phyloP scores from a whole-genome alignment of 2,888 invertebrate genomes.

The Mongoloraphidia duomilia region DNA sequence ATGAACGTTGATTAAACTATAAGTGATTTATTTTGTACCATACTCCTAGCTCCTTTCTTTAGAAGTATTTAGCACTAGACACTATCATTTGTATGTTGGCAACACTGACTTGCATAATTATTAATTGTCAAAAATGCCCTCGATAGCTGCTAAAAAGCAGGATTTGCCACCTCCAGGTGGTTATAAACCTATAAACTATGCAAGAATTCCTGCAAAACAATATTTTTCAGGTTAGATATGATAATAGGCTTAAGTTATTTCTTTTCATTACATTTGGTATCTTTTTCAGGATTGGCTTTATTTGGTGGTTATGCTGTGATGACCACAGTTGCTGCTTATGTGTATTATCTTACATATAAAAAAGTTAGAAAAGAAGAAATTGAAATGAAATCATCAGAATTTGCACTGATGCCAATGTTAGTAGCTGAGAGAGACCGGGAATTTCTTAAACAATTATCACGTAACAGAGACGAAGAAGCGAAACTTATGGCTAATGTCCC shows the following conservation, averaged over 20 bases:
- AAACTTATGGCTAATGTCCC: constrained; percentile 81
- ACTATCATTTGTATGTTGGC: too few species aligned
- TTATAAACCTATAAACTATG: constrained; percentile 60
- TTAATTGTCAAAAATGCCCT: too few species aligned
- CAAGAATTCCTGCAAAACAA: constrained; percentile 55
- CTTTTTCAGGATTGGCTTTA: constrained; percentile 41
- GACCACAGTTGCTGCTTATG: constrained; percentile 38
- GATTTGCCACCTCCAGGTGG: constrained; percentile 92
- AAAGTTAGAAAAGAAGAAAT: constrained; percentile 39
- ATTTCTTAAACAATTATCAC: constrained; percentile 64
- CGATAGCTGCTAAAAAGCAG: constrained; percentile 39
- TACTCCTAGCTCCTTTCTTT: too few species aligned
- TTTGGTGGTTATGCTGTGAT: constrained; percentile 43
- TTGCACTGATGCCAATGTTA: constrained; percentile 63
- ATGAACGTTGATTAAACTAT: too few species aligned
- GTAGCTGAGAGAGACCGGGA: constrained; percentile 74
- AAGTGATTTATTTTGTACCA: too few species aligned
- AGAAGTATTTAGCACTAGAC: too few species aligned
- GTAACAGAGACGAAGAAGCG: constrained; percentile 70
- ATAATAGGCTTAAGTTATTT: too few species aligned
- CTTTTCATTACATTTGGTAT: background rate
- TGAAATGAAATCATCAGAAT: constrained; percentile 62
- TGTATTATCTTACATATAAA: constrained; percentile 42
- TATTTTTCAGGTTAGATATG: constrained; percentile 47
- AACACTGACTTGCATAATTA: too few species aligned